Base-by-base conservation (phyloP, 2,113 vertebrate species). In the Mus musculus region DNA sequence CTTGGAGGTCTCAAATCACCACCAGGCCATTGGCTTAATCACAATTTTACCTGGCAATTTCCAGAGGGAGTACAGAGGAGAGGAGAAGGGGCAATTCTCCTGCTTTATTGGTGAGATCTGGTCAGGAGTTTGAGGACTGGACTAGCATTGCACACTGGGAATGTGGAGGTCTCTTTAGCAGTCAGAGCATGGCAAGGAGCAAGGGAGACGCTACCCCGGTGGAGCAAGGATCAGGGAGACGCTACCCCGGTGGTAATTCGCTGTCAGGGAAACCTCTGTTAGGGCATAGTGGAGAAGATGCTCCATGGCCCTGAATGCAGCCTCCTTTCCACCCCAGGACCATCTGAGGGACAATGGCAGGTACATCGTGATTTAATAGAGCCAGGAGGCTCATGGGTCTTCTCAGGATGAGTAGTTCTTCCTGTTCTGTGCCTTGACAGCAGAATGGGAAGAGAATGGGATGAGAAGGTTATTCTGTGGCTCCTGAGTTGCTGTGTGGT, bases 31-130 rank as follows among this genome's bases (percentile, higher is more conserved):
- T 96, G 75, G 33, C 4, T 39, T 13, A 82, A 3, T 65, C 49
- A 24, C 28, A 76, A 7, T 88, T 73, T 92, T 90, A 10, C 26
- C 26, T 6, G 39, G 30, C 42, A 84, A 20, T 91, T 96, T 97
- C 42, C 89, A n/a, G 33, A 54, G 22, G 30, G 10, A 26, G 46
- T 33, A 36, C 30, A 72, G 46, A 54, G 71, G 42, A 87, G 9
- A 69, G 12, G 20, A 1, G 12, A 16, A 1, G 22, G 9, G 14
- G 0, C 3, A 81, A 77, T 78, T 88, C n/a, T 87, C 26, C 87
- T 1, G 4, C 42, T 49, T 36, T 49, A 39, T 42, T 42, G 39
- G 24, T 8, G 49, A 91, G 46, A 76, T 88, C 33, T 63, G n/a
- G 81, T 20, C 59, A 82, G 63, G 26, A 88, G 1, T 26, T 92